These are phyloP conservation scores for Brenthis hecate DNA, from an alignment of 2,888 invertebrate species.

Conservation along the genomic window DNA sequence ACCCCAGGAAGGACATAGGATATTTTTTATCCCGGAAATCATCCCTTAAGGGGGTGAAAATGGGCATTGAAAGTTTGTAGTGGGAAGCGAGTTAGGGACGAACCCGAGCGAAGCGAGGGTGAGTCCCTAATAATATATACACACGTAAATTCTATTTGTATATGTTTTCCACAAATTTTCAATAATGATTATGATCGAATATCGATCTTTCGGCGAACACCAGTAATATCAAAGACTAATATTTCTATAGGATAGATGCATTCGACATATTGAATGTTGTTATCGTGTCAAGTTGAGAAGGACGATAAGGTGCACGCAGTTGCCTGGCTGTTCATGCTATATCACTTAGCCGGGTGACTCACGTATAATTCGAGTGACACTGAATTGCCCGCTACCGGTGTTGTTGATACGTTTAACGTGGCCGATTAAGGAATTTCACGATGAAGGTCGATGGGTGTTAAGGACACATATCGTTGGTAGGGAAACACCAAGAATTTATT, in stretches of 20 bases:
- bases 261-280: not conserved
- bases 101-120: no score
- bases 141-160: no score
- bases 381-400: constrained; percentile 31
- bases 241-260: not conserved
- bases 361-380: constrained; percentile 21
- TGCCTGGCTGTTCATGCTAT: not conserved
- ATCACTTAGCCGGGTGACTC: constrained; percentile 24
- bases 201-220: no score
- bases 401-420: constrained; percentile 10
- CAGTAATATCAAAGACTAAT: no score
- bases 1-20: no score
- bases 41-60: no score
- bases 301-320: not conserved
- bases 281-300: not conserved
- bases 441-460: constrained; percentile 19
- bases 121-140: no score
- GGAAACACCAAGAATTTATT: not conserved
- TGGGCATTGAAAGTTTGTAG: no score
- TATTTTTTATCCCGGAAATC: no score
- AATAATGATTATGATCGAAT: no score
- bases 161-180: no score
- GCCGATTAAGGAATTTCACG: constrained; percentile 19
- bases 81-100: no score
- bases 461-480: not conserved